Percentiles rank a stretch among this genome's conserved stretches.
phyloP scores from a whole-genome alignment of 2,113 vertebrate species.

The Anas platyrhynchos region DNA sequence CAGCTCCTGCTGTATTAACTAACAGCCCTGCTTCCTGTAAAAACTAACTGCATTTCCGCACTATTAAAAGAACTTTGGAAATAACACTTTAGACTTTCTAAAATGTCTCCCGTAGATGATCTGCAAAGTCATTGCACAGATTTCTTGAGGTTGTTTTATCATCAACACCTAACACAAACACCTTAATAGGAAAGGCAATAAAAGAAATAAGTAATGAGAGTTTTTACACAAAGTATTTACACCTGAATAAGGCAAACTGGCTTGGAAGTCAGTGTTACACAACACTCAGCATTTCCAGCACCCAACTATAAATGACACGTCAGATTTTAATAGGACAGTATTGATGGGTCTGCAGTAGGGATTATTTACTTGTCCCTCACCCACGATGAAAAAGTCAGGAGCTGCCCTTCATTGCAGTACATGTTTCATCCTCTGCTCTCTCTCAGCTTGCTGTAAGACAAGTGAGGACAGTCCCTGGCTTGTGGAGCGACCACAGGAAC shows the following conservation, averaged over 20 bases:
- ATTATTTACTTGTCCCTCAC: background rate
- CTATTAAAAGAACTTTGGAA: background rate
- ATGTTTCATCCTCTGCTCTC: background rate
- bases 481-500: background rate
- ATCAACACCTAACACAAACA: background rate
- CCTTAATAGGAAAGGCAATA: background rate
- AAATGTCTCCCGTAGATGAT: background rate
- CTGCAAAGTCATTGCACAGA: background rate
- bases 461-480: background rate
- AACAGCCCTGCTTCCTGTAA: background rate
- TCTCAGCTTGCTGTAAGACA: background rate
- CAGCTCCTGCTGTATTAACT: background rate
- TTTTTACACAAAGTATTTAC: background rate
- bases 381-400: background rate
- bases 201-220: background rate
- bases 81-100: background rate
- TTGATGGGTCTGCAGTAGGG: background rate
- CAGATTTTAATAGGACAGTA: background rate
- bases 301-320: background rate
- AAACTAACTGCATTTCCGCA: background rate
- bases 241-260: background rate
- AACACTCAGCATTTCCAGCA: background rate
- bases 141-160: background rate
- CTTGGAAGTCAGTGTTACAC: background rate
- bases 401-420: background rate